Base-by-base conservation (phyloP, 2,113 vertebrate species). In the Sminthopsis crassicaudata region DNA sequence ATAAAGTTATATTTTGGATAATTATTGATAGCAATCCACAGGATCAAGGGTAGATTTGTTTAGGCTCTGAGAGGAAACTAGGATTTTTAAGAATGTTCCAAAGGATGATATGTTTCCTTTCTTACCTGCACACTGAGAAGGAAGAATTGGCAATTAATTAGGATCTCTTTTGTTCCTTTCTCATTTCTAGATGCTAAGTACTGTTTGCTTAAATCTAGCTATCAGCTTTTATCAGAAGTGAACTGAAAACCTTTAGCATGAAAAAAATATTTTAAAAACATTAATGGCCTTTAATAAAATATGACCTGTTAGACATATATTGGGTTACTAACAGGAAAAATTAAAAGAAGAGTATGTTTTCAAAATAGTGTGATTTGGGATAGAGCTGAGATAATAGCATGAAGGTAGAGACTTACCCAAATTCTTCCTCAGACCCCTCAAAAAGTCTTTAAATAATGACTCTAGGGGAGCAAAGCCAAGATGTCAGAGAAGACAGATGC, bases 181-280 rank as follows among this genome's bases (percentile, higher is more conserved):
- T 91, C 30, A 46, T 19, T 60, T 92, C 42, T 46, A 95, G 94
- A 96, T 16, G 26, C 94, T 97, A 91, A 84, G 9, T 92, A 30
- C 25, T 84, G 8, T 76, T 92, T 92, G 95, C 27, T 84, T 60
- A 93, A 60, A 2, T 26, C 92, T n/a, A 93, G 26, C 25, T 95
- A 93, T 92, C 92, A 96, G 89, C 19, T 3, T 54, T 96, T 46
- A 91, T 4, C 8, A 36, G 30, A 36, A 36, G 4, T 36, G 30
- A 67, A 36, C 12, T 67, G 36, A 16, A 67, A 30, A 36, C 12
- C 27, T 16, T 11, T 36, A 67, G 30, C 3, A 0, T 36, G 12
- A 36, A 60, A 67, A 67, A 67, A 67, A 67, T 36, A 67, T 11
- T 67, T 67, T 67, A 4, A 36, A 67, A 67, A 67, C 60, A 67